Base-by-base conservation (phyloP, 2,888 invertebrate species). In the Chloroclystis v-ata region DNA sequence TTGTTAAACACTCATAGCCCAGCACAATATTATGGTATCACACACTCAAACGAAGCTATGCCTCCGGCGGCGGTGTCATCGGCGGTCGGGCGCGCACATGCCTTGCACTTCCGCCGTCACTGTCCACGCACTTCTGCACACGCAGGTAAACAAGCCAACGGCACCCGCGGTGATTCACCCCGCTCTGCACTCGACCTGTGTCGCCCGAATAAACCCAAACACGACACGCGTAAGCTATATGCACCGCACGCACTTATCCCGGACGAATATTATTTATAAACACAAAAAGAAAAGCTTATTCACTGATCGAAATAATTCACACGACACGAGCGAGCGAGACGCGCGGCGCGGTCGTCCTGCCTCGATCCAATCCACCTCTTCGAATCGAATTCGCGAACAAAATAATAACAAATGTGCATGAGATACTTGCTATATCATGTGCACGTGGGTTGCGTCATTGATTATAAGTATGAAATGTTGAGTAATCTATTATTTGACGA, bases 351-450 rank as follows among this genome's bases (percentile, higher is more conserved):
- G 75, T 76, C 76, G 74, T 73, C 72, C 76, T 73, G 72, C 75
- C 75, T 75, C 80, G 72, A 72, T 73, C 70, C 74, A 71, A 80
- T 70, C 72, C 72, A 75, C 71, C 74, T 67, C 69, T 88, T 66
- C 70, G 88, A 89, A 90, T 89, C 90, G 90, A 90, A 89, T 89
- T 90, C 89, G 83, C 84, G 86, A 89, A 87, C 91, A 91, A 91
- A 91, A 91, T 91, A 91, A 91, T 89, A 91, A 91, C 91, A 91
- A 91, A 90, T 90, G 89, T 90, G 90, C 90, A 89, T 89, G 89
- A 84, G 84, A 84, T 85, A 70, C 79, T 84, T 69, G 75, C 72
- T 81, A 77, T 78, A 79, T 67, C 79, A 74, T 69, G 78, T 82
- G 81, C 88, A 87, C 87, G 87, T 87, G 87, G 86, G 84, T 84